Base-by-base conservation (phyloP, 1,140 invertebrate species). In the Achroia grisella region DNA sequence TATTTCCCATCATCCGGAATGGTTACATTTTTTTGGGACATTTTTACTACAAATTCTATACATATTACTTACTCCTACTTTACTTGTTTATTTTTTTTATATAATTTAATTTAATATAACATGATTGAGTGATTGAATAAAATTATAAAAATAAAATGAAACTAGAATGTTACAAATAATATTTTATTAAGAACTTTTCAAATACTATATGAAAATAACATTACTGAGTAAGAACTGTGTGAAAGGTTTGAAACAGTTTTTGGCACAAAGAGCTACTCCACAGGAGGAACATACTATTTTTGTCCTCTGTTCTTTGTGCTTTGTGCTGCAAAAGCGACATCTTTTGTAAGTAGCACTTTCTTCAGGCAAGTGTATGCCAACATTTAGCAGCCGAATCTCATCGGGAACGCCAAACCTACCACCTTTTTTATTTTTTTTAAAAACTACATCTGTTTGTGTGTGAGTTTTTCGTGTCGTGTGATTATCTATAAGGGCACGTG, bases 1-100 rank as follows among this genome's bases (percentile, higher is more conserved):
- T 59, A 66, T 59, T 66, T 66, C 62, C 59, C 55, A 51, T 39
- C 28, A 43, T 52, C 52, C 44, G 40, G 40, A 35, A 55, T 4
- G 10, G 47, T 10, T 47, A 4, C 14, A 8, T 6, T 33, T n/a
- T 44, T 52, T 45, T 49, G 17, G 27, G 11, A 45, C n/a, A 56
- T 53, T 62, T 59, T 51, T 41, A 48, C 37, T 52, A 53, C 45
- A 54, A 53, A 10, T 59, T 59, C 39, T 55, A 55, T 48, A 58
- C 56, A 49, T 44, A 34, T 62, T 37, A 52, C 10, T 50, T 53
- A 13, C 47, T 44, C 52, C 43, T 53, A 45, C 52, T 63, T 58
- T 53, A 11, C 37, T 61, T 48, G 17, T 44, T 56, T 50, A 14
- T 48, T 53, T 46, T 46, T 28, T 44, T 39, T 48, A 29, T 41